Conservation (phyloP, 2,113 vertebrate genomes). For the Boleophthalmus pectinirostris region DNA sequence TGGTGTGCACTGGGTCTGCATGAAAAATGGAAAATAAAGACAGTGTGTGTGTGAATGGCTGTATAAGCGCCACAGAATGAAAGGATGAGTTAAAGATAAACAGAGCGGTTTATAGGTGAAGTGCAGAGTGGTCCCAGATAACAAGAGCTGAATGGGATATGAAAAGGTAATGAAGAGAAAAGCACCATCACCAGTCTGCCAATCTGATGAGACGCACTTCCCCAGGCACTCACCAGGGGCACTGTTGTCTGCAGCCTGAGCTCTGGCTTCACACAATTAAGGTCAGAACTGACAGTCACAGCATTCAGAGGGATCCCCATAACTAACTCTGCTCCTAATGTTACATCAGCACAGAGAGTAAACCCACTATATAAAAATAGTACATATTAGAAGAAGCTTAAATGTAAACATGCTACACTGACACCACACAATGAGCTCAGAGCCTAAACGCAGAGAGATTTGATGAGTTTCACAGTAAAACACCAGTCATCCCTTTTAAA, state of each 20-base stretch:
- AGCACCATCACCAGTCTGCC: constrained; percentile 48
- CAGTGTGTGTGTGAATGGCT: constrained; percentile 19
- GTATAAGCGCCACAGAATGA: constrained; percentile 44
- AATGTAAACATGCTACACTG: constrained; percentile 43
- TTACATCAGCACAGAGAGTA: constrained; percentile 33
- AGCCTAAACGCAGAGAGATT: constrained; percentile 32
- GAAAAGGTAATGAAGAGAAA: constrained; percentile 65
- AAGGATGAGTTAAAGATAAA: constrained; percentile 61
- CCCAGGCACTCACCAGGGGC: constrained; percentile 64
- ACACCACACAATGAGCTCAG: constrained; percentile 14
- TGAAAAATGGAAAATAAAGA: constrained; percentile 63
- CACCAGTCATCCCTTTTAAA: constrained; percentile 39
- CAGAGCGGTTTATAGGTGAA: constrained; percentile 56
- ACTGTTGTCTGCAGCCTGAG: constrained; percentile 65
- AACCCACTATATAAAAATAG: constrained; percentile 35
- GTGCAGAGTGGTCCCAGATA: constrained; percentile 51
- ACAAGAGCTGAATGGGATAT: constrained; percentile 55
- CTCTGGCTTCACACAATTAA: constrained; percentile 42
- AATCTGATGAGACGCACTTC: constrained; percentile 67
- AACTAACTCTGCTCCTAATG: constrained; percentile 58
- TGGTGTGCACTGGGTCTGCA: constrained; percentile 60
- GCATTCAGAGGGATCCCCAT: constrained; percentile 46
- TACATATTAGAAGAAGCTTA: constrained; percentile 30
- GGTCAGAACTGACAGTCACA: constrained; percentile 51
- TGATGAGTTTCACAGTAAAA: constrained; percentile 45